Base-by-base conservation (phyloP, 2,113 vertebrate species). In the Gallinago jamesoni region DNA sequence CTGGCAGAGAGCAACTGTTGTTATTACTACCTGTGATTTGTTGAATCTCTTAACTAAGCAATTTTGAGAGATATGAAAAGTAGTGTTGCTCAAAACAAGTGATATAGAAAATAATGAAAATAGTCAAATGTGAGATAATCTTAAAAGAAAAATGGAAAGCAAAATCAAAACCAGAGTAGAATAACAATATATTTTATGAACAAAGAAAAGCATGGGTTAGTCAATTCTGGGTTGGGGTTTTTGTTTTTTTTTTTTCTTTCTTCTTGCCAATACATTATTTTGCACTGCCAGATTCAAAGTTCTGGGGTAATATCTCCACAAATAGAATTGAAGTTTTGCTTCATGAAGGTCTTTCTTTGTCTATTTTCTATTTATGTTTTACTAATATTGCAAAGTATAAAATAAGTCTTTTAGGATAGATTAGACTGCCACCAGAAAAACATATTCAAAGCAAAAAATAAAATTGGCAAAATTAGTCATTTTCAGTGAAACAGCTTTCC, bases 381-480 rank as follows among this genome's bases (percentile, higher is more conserved):
- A 86, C 27, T 18, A 68, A 60, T 60, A 81, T 30, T 72, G 17
- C 73, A 66, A 92, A 87, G 39, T 84, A 82, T 59, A 83, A 96
- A 91, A 41, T 52, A 94, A 81, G n/a, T 84, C 60, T 81, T 96
- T 91, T 84, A 95, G 87, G 84, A 92, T 89, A 95, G 89, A 96
- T 97, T 94, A 94, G 86, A 66, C 77, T 96, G 91, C 80, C 94
- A 94, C 30, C 76, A 89, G 86, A 90, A 96, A 96, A 94, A 93
- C 87, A 96, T 93, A 96, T 70, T 90, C 84, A 97, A 96, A 96
- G 95, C 96, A 95, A 94, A 95, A 96, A 94, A 52, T 80, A 92
- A 95, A 94, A 96, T 87, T 94, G 95, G 87, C 87, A 94, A 93
- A 97, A 97, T 96, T 89, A 97, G 93, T 96, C 92, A 92, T 96